phyloP scores from a whole-genome alignment of 2,888 invertebrate species.

The Lycophotia porphyrea region DNA sequence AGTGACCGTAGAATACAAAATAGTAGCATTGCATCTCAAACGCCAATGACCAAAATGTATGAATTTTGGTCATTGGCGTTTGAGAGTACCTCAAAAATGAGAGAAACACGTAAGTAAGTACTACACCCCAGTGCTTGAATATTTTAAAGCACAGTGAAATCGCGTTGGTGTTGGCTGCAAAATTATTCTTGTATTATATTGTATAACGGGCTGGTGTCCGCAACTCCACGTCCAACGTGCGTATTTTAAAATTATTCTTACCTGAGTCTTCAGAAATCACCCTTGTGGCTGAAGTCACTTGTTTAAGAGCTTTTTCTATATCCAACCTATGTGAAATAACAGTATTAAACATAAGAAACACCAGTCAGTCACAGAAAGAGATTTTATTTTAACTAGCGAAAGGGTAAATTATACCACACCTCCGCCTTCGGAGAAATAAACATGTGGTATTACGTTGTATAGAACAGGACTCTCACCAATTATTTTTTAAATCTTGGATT shows the following conservation, averaged over 20 bases:
- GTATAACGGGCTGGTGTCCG: too few species aligned
- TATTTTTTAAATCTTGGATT: conserved; percentile 90
- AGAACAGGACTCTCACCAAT: conserved; percentile 83
- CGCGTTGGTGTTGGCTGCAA: not conserved
- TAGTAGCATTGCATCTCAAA: too few species aligned
- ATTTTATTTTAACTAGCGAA: not conserved
- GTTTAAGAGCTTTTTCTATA: conserved; percentile 90
- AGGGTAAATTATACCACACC: not conserved
- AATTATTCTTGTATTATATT: too few species aligned
- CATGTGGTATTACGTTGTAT: not conserved
- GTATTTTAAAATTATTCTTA: conserved; percentile 74
- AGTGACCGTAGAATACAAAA: too few species aligned
- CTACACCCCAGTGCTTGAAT: not conserved
- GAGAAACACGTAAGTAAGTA: not conserved
- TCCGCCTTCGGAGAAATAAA: not conserved
- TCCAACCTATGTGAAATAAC: conserved; percentile 84
- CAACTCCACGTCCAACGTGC: too few species aligned
- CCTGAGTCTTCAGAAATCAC: conserved; percentile 90
- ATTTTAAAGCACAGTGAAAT: not conserved
- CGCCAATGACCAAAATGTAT: too few species aligned
- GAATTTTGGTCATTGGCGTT: not conserved
- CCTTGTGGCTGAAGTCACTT: conserved; percentile 91
- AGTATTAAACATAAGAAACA: not conserved
- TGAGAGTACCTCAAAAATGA: not conserved
- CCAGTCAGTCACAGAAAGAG: not conserved